Evolutionary conservation across 2,797 vertebrate genomes (phyloP).

Genomic region (Tachyglossus aculeatus): DNA sequence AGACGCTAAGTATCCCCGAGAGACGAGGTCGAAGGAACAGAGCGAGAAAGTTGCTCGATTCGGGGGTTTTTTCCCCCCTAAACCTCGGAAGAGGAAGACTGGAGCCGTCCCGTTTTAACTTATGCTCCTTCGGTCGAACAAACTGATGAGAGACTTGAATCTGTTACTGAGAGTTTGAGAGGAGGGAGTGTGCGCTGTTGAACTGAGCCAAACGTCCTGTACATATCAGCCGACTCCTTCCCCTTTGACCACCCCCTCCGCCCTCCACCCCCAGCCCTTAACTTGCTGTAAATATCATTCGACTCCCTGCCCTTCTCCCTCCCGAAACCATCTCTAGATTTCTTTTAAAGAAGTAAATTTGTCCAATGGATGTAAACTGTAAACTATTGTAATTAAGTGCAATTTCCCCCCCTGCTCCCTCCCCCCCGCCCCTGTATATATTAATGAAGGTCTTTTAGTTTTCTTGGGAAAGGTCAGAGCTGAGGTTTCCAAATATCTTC

Average conservation of each 20-base stretch:
- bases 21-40: conserved; percentile 35
- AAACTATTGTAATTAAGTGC: conserved; percentile 79
- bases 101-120: conserved; percentile 38
- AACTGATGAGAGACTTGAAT: conserved; percentile 67
- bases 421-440: conserved; percentile 66
- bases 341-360: conserved; percentile 78
- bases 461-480: conserved; percentile 66
- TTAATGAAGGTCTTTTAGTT: conserved; percentile 40
- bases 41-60: neutral
- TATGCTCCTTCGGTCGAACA: conserved; percentile 46
- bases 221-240: conserved; percentile 65
- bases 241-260: too few relatives aligned
- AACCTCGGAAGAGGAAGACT: conserved; percentile 33
- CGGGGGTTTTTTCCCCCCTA: too few relatives aligned
- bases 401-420: conserved; percentile 55
- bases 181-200: conserved; percentile 64
- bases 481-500: conserved; percentile 49
- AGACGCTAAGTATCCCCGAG: conserved; percentile 37
- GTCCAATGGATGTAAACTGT: conserved; percentile 78
- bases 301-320: conserved; percentile 41
- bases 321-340: conserved; percentile 62
- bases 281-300: conserved; percentile 72
- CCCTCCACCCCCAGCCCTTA: neutral
- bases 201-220: conserved; percentile 79
- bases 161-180: conserved; percentile 72